Conservation (phyloP, 2,113 vertebrate genomes). For the Zosterops borbonicus region DNA sequence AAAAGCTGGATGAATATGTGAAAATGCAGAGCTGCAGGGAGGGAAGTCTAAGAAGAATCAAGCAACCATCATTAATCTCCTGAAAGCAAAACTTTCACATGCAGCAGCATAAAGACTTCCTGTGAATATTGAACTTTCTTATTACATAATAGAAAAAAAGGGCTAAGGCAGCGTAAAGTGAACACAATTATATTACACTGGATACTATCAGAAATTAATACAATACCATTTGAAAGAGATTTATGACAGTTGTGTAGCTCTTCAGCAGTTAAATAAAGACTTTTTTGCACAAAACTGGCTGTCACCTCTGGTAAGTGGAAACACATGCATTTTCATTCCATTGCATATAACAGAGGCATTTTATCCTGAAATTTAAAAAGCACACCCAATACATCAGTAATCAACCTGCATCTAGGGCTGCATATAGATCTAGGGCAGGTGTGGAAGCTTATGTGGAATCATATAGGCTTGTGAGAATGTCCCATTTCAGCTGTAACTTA, state of each 20-base stretch:
- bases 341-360: neutral
- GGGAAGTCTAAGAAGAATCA: conserved; percentile 3
- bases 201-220: conserved; percentile 69
- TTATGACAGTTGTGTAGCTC: conserved; percentile 12
- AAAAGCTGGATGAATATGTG: neutral
- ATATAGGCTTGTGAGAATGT: conserved; percentile 15
- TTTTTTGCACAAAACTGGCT: conserved; percentile 6
- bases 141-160: conserved; percentile 17
- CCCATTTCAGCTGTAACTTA: conserved; percentile 1
- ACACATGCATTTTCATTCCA: conserved; percentile 40
- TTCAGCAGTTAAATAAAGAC: conserved; percentile 19
- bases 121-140: conserved; percentile 18
- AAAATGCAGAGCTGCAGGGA: conserved; percentile 2
- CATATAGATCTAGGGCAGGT: conserved; percentile 28
- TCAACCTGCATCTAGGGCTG: conserved; percentile 3
- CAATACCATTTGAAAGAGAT: conserved; percentile 64
- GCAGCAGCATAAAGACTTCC: conserved; percentile 30
- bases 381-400: conserved; percentile 44
- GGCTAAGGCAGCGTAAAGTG: conserved; percentile 24
- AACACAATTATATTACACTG: conserved; percentile 47
- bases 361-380: conserved; percentile 31
- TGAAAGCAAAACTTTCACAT: conserved; percentile 54
- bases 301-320: conserved; percentile 35
- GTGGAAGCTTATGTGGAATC: conserved; percentile 51
- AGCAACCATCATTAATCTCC: conserved; percentile 43